These are phyloP conservation scores for Apoda limacodes DNA, from an alignment of 2,888 invertebrate genomes.

Conservation along the genomic window DNA sequence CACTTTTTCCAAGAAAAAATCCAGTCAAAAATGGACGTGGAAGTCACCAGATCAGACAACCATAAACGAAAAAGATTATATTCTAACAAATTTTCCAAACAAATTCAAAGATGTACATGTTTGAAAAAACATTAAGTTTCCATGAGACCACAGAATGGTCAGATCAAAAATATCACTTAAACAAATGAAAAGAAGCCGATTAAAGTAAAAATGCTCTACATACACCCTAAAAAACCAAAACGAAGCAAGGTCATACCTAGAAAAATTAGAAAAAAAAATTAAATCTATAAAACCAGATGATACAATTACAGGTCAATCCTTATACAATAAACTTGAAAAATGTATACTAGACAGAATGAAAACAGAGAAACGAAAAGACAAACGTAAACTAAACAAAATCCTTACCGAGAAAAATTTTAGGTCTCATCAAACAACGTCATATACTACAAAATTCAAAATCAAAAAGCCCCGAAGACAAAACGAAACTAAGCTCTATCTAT, in stretches of 20 bases:
- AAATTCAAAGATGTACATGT: background rate
- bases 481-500: slow-evolving; percentile 8
- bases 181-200: no score
- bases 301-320: slow-evolving; percentile 3
- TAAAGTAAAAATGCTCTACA: no score
- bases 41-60: background rate
- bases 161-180: no score
- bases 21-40: slow-evolving; percentile 1
- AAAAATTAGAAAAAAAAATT: slow-evolving; percentile 5
- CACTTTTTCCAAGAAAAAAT: slow-evolving; percentile 6
- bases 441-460: slow-evolving; percentile 10
- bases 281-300: background rate
- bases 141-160: background rate
- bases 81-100: background rate
- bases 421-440: slow-evolving; percentile 7
- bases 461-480: slow-evolving; percentile 10
- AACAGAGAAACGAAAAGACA: slow-evolving; percentile 4
- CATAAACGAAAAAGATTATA: slow-evolving; percentile 1
- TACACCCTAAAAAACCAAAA: slow-evolving; percentile 4
- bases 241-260: slow-evolving; percentile 4
- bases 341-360: slow-evolving; percentile 7
- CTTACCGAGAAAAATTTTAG: slow-evolving; percentile 5
- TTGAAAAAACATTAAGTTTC: background rate
- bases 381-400: slow-evolving; percentile 7
- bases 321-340: slow-evolving; percentile 7